Evolutionary conservation across 64 coral and sea anemone species (phyloP), one percentile per base, ranked within the genome.

Genomic region (Montipora sp.): DNA sequence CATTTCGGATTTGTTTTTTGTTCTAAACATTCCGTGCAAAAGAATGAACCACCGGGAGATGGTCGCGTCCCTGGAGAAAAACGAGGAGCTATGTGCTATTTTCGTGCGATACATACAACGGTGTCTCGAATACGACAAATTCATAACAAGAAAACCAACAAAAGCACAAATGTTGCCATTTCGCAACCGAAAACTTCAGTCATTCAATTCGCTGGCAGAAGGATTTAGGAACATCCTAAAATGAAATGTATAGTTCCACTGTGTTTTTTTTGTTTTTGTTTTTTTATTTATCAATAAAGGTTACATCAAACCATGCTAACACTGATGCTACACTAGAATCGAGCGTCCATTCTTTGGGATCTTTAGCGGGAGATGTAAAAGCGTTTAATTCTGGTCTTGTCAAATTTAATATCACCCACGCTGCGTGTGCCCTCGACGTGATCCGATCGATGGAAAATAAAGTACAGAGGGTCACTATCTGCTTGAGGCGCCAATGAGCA

Each of bases 241-340:
- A 36, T 36, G 27, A 36, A 36, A 36, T 1, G 27, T 36, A 36
- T 1, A 36, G 1, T 36, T 36, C 1, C 0, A 0, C 0, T 55
- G 51, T 55, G 0, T 55, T 23, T 7, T 5, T 3, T 46, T 1
- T 7, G 0, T 36, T 36, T 36, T 36, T 36, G 1, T 36, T 23
- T 4, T 75, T 55, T 75, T 75, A 75, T 75, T 75, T 8, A 10
- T 75, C 24, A 75, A 75, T 75, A 75, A 75, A 75, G 5, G 23
- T 12, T 10, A 11, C 24, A 14, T 75, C 73, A 45, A 75, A 75
- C 73, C 73, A 45, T 10, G 73, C 23, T 11, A 75, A 44, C 3
- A 75, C 73, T 8, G 23, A 44, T 45, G 22, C 4, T 1, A 75
- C 2, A 46, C 23, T 44, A 12, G 73, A 43, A 27, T 45, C 7